Evolutionary conservation across 2,888 invertebrate species (phyloP).

Genomic region (Pammene fasciana): DNA sequence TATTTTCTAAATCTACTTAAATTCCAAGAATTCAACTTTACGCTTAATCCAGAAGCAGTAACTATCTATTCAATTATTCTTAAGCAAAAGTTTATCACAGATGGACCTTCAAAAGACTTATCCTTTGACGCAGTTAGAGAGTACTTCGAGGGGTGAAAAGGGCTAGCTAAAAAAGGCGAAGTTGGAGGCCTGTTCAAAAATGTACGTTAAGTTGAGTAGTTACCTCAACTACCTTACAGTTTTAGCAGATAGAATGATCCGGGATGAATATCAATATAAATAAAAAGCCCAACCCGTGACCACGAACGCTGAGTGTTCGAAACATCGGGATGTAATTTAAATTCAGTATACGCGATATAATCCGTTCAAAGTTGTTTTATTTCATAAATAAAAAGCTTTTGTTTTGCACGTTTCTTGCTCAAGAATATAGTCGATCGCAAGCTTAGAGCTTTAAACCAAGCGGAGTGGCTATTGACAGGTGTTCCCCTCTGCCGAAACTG

Average conservation of each 20-base stretch:
- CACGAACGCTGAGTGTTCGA: too few species aligned
- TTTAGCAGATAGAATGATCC: not conserved
- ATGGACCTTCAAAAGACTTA: slow-evolving; percentile 17
- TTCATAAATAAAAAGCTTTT: too few species aligned
- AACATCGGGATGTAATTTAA: too few species aligned
- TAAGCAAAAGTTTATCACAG: slow-evolving; percentile 16
- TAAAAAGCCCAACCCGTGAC: too few species aligned
- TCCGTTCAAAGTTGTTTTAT: too few species aligned
- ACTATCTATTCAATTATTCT: slow-evolving; percentile 25
- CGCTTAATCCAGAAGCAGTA: not conserved
- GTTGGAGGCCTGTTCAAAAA: slow-evolving; percentile 20
- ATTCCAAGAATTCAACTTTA: slow-evolving; percentile 12
- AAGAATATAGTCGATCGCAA: too few species aligned
- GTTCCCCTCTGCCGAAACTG: too few species aligned
- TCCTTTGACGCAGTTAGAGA: slow-evolving; percentile 20
- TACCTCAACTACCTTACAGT: not conserved
- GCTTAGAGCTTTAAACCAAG: too few species aligned
- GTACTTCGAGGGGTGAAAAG: not conserved
- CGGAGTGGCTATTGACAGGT: too few species aligned
- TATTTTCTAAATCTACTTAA: slow-evolving; percentile 1
- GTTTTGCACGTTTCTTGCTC: too few species aligned
- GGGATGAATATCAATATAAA: too few species aligned
- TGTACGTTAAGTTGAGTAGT: not conserved
- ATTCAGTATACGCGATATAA: too few species aligned
- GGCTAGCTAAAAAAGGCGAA: not conserved